These are phyloP conservation scores for Oscheius onirici DNA, from an alignment of 2,888 invertebrate species.

Conservation along the genomic window DNA sequence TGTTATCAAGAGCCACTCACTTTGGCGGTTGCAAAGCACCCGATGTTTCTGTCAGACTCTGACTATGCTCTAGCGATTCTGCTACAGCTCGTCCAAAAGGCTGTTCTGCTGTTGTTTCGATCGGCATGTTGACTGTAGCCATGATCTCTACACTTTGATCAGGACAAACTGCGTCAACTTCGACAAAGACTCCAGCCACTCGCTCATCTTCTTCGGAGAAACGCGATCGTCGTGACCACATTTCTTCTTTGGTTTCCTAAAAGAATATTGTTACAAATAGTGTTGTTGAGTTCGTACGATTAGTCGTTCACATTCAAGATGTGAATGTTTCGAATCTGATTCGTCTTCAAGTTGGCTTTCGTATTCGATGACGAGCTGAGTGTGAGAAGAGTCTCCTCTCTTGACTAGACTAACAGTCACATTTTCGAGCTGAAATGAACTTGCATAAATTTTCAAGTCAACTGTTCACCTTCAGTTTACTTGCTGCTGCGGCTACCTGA, in stretches of 20 bases:
- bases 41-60: slow-evolving; percentile 45
- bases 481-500: slow-evolving; percentile 59
- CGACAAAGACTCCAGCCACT: slow-evolving; percentile 59
- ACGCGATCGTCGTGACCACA: slow-evolving; percentile 48
- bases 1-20: not conserved
- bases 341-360: slow-evolving; percentile 52
- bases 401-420: slow-evolving; percentile 57
- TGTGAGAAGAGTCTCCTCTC: slow-evolving; percentile 56
- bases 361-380: slow-evolving; percentile 60
- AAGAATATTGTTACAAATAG: not conserved
- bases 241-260: slow-evolving; percentile 32
- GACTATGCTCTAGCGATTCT: slow-evolving; percentile 40
- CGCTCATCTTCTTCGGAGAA: slow-evolving; percentile 47
- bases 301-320: slow-evolving; percentile 29
- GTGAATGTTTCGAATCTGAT: slow-evolving; percentile 19
- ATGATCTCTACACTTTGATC: slow-evolving; percentile 61
- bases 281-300: not conserved
- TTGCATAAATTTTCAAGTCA: not conserved
- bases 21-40: slow-evolving; percentile 51
- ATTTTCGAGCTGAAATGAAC: slow-evolving; percentile 46
- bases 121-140: slow-evolving; percentile 53
- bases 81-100: slow-evolving; percentile 7
- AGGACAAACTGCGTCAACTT: slow-evolving; percentile 59
- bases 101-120: slow-evolving; percentile 35
- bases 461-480: slow-evolving; percentile 49